phyloP scores from a whole-genome alignment of 2,113 vertebrate species.

The Ciconia boyciana region DNA sequence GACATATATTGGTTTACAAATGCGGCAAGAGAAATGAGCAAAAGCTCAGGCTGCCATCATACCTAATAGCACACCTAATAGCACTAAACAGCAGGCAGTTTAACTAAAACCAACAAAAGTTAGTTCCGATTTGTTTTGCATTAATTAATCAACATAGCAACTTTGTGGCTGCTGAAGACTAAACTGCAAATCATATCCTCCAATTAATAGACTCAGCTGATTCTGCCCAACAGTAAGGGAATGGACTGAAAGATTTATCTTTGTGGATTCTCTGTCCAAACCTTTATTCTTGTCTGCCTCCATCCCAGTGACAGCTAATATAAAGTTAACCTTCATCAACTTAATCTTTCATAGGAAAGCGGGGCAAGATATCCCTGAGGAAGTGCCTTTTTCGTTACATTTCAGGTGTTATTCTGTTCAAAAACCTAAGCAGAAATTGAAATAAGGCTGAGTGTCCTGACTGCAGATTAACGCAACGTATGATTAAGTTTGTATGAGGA shows the following conservation, averaged over 20 bases:
- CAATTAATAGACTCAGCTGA: fast-evolving
- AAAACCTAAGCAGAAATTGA: neutral
- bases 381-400: neutral
- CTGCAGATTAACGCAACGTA: neutral
- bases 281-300: neutral
- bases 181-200: neutral
- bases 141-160: neutral
- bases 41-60: neutral
- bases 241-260: neutral
- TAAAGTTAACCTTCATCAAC: neutral
- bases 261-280: neutral
- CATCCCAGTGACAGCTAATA: neutral
- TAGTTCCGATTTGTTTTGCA: neutral
- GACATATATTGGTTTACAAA: neutral
- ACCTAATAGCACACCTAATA: neutral
- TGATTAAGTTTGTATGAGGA: neutral
- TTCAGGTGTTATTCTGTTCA: neutral
- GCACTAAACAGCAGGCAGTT: neutral
- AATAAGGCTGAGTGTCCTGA: neutral
- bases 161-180: neutral
- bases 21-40: neutral
- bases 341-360: neutral
- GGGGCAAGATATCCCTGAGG: neutral
- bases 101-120: neutral
- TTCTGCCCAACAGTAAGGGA: neutral